A percentile compares a stretch with the other conserved stretches of the same genome.
Conservation (phyloP, 2,113 vertebrate genomes). For the Chamaea fasciata region DNA sequence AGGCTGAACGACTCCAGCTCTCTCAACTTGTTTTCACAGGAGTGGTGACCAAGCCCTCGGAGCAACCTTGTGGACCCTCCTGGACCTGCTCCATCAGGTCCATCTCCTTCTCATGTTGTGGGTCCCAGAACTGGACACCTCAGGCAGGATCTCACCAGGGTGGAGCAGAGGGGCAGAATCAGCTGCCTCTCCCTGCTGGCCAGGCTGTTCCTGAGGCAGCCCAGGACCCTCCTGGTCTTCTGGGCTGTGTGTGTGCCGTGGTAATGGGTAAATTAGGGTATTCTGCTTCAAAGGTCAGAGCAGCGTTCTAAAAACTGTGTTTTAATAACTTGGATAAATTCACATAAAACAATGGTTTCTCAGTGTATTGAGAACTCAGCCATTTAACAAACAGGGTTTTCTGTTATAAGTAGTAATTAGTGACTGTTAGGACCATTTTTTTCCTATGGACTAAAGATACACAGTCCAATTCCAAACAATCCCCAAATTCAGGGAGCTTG, state of each 20-base stretch:
- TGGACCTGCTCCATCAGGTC: not conserved
- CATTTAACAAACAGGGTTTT: not conserved
- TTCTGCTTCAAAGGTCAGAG: not conserved
- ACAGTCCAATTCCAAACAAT: not conserved
- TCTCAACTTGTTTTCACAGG: not conserved
- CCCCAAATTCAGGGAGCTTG: constrained; percentile 8
- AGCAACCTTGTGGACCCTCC: not conserved
- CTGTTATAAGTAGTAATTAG: not conserved
- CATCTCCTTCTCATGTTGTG: not conserved
- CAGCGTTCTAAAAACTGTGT: not conserved
- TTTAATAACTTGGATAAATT: not conserved
- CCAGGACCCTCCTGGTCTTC: not conserved
- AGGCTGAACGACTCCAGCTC: not conserved
- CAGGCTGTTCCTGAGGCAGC: not conserved
- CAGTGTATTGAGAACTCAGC: not conserved
- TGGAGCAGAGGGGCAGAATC: not conserved
- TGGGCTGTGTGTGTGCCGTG: fast-evolving
- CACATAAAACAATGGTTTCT: not conserved
- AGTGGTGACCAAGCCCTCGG: not conserved
- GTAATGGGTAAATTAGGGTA: not conserved
- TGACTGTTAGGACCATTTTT: not conserved
- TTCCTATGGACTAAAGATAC: not conserved
- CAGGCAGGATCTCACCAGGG: not conserved
- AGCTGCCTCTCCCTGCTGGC: not conserved
- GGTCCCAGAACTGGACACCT: not conserved